Base-by-base conservation (phyloP, 2,888 invertebrate species). In the Entomobrya multifasciata region DNA sequence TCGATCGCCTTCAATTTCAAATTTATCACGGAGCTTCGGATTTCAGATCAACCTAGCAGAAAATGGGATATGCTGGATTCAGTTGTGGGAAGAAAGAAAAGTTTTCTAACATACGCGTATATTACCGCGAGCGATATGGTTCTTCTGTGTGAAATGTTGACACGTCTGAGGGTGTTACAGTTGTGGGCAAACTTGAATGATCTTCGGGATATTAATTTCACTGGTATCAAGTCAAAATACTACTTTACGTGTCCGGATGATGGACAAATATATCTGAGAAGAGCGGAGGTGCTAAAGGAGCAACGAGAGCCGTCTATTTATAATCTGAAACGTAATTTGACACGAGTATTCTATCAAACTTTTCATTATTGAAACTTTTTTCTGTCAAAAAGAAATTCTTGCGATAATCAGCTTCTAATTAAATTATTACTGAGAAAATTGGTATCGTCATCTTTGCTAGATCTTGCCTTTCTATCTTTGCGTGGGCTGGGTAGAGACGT, bases 161-260 rank as follows among this genome's bases (percentile, higher is more conserved):
- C 79, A 17, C 62, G 60, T n/a, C 47, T 90, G 27, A 62, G 77
- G 36, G 65, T 85, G 0, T 57, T 90, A 0, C 55, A 85, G 20
- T 41, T 90, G 17, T 88, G 87, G 85, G 88, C 87, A 6, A 88
- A 89, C 62, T 76, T 88, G 77, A 60, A 87, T 22, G 86, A 67
- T 41, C n/a, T 90, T 2, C 74, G 86, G 4, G 90, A 90, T 74
- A 74, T 76, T 11, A 88, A 88, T 10, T 84, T 90, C 13, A 89
- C 90, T 0, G 90, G 90, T 6, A 79, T 79, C 25, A 78, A 41
- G 67, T 11, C 15, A 1, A 70, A 72, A n/a, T 62, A 57, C 17
- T 85, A 79, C 41, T 72, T 25, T 15, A 15, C 25, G 11, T 30
- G 62, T 57, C 76, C 30, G 4, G 15, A 52, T 6, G 85, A 85